phyloP scores from a whole-genome alignment of 2,797 vertebrate genomes.

The Anolis apletophallus region DNA sequence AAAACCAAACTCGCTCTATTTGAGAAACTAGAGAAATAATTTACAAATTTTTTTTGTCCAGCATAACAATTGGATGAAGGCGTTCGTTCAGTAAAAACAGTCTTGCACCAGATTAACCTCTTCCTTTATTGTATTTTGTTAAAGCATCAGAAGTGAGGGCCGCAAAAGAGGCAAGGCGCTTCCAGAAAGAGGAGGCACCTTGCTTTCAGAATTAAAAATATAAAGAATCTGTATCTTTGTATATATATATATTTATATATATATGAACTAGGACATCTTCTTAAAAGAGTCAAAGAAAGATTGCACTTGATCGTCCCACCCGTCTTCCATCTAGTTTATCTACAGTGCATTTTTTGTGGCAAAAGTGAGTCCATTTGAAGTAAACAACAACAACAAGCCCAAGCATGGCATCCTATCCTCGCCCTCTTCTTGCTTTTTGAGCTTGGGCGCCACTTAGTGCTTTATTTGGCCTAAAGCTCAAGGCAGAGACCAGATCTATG shows the following conservation, averaged over 20 bases:
- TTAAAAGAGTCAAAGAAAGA: conserved; percentile 58
- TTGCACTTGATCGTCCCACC: conserved; percentile 54
- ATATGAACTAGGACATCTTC: conserved; percentile 44
- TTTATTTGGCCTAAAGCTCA: background rate
- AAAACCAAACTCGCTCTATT: conserved; percentile 63
- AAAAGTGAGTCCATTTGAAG: conserved; percentile 22
- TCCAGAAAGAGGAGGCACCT: conserved; percentile 45
- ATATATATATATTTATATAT: conserved; percentile 51
- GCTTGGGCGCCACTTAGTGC: conserved; percentile 32
- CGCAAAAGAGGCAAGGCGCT: conserved; percentile 65
- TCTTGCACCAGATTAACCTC: conserved; percentile 59
- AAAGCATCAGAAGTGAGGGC: conserved; percentile 65
- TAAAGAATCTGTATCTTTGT: conserved; percentile 56
- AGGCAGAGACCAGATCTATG: background rate
- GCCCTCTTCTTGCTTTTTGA: background rate
- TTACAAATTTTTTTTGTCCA: background rate
- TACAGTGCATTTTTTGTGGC: conserved; percentile 42
- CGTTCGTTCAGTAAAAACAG: conserved; percentile 66
- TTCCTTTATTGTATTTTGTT: conserved; percentile 34
- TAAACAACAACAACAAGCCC: background rate
- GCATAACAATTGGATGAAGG: conserved; percentile 45
- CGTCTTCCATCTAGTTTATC: conserved; percentile 37
- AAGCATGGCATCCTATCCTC: background rate
- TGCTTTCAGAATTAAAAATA: conserved; percentile 70
- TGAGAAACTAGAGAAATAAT: conserved; percentile 40